Percentiles rank a stretch among this genome's conserved stretches.
Conservation (phyloP, 2,113 vertebrate genomes). For the Petrocephalus microphthalmus region DNA sequence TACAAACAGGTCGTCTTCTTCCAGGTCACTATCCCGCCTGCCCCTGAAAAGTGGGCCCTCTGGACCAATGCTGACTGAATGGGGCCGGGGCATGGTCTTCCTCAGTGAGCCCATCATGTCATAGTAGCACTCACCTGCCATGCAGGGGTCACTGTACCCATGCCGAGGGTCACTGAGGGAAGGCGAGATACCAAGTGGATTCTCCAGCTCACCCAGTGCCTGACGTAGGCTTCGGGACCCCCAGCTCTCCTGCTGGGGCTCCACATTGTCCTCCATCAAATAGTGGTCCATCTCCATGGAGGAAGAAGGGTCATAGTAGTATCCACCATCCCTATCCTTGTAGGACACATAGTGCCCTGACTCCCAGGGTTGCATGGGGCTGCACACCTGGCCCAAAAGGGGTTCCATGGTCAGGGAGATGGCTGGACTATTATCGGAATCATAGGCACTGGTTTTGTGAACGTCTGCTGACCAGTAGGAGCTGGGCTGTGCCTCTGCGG, state of each 20-base stretch:
- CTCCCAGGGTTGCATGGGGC: conserved; percentile 58
- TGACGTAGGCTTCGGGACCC: conserved; percentile 60
- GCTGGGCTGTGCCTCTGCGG: conserved; percentile 46
- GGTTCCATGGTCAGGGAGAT: conserved; percentile 81
- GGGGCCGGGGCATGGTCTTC: conserved; percentile 61
- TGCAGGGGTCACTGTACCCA: conserved; percentile 50
- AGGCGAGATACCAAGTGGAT: conserved; percentile 64
- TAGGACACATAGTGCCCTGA: conserved; percentile 69
- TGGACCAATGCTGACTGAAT: conserved; percentile 56
- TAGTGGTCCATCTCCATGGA: conserved; percentile 46
- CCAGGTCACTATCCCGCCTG: conserved; percentile 50
- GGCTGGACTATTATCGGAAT: conserved; percentile 66
- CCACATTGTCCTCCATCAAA: conserved; percentile 50
- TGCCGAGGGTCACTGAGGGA: conserved; percentile 37
- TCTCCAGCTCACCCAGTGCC: conserved; percentile 68
- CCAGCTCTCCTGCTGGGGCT: conserved; percentile 53
- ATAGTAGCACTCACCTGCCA: conserved; percentile 53
- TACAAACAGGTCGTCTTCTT: conserved; percentile 50
- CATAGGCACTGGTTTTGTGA: conserved; percentile 52
- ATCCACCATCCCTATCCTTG: conserved; percentile 64
- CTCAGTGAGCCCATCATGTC: conserved; percentile 70
- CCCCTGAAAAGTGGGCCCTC: conserved; percentile 51
- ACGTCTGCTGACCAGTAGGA: conserved; percentile 62
- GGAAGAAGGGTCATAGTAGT: conserved; percentile 60
- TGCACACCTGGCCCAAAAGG: conserved; percentile 63